Conservation (phyloP, 2,888 invertebrate genomes). For the Caenorhabditis becei region DNA sequence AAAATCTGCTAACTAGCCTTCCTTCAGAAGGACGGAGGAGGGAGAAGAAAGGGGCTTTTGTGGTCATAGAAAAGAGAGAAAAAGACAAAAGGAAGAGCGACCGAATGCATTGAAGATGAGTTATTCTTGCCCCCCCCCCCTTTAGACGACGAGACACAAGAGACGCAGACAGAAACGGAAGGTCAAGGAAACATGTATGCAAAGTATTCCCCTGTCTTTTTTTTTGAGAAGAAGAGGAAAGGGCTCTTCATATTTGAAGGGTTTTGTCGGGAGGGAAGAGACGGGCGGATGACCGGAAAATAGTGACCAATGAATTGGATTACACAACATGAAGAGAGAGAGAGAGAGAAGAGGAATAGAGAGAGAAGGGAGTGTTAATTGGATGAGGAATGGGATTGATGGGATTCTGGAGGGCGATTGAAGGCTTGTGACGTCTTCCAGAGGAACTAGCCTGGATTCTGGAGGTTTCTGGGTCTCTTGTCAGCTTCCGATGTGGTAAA, state of each 20-base stretch:
- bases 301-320: neutral
- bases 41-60: neutral
- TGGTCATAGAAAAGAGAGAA: neutral
- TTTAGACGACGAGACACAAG: neutral
- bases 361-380: neutral
- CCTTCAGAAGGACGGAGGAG: no score
- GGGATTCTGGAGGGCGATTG: no score
- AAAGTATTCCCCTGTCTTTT: neutral
- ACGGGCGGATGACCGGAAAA: neutral
- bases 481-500: no score
- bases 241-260: no score
- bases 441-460: no score
- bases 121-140: slow-evolving; percentile 35
- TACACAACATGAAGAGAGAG: slow-evolving; percentile 12
- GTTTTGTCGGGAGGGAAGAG: no score
- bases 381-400: no score
- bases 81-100: slow-evolving; percentile 20
- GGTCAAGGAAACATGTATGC: slow-evolving; percentile 11
- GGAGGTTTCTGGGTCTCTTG: no score
- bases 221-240: no score
- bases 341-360: slow-evolving; percentile 2
- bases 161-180: slow-evolving; percentile 1
- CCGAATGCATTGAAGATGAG: slow-evolving; percentile 50
- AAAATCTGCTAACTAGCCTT: no score
- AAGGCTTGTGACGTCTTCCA: no score